Percentiles rank a stretch among this genome's conserved stretches.
Evolutionary conservation across 2,888 invertebrate genomes (phyloP).

Genomic region (Megalurothrips usitatus): DNA sequence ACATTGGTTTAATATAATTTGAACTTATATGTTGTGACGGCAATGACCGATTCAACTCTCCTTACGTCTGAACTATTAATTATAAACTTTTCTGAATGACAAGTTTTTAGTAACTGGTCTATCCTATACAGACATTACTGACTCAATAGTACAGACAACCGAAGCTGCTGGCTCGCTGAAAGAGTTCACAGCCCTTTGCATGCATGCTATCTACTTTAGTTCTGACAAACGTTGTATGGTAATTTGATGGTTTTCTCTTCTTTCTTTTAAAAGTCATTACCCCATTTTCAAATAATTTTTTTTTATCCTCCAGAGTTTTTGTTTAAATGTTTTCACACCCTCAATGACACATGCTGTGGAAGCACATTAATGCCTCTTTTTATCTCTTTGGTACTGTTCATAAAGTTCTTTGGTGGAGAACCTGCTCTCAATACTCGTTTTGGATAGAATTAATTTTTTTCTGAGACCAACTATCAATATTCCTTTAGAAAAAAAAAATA

Average conservation of each 20-base stretch:
- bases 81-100: too few species aligned
- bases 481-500: too few species aligned
- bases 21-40: too few species aligned
- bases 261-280: neutral
- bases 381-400: neutral
- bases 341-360: neutral
- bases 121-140: too few species aligned
- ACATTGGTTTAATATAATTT: neutral
- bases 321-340: constrained; percentile 32
- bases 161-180: neutral
- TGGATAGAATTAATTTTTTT: neutral
- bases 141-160: neutral
- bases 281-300: too few species aligned
- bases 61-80: too few species aligned
- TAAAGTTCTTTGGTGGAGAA: too few species aligned
- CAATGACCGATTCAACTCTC: too few species aligned
- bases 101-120: too few species aligned
- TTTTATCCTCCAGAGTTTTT: constrained; percentile 30
- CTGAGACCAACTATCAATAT: neutral
- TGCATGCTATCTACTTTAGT: neutral
- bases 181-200: constrained; percentile 6
- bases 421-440: neutral
- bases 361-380: neutral
- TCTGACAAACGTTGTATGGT: neutral
- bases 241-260: constrained; percentile 20